Percentiles rank a stretch among this genome's conserved stretches.
phyloP scores from a whole-genome alignment of 2,797 vertebrate species.

The Paguma larvata region DNA sequence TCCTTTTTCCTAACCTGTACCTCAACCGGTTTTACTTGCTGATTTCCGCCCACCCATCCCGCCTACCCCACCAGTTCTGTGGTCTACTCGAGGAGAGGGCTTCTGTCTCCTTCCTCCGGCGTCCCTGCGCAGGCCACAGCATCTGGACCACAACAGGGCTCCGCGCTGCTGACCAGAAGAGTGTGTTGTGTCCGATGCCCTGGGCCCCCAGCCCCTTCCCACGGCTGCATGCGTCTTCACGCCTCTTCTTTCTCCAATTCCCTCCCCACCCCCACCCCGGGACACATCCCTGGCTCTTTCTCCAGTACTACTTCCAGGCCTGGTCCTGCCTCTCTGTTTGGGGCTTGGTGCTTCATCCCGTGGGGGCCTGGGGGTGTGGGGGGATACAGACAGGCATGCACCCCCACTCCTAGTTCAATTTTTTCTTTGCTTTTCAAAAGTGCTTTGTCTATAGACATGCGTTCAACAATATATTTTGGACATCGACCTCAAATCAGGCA shows the following conservation, averaged over 20 bases:
- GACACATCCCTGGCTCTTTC: neutral
- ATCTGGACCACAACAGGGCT: neutral
- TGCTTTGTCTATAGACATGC: neutral
- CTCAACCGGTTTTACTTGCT: neutral
- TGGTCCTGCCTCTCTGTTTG: neutral
- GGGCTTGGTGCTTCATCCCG: neutral
- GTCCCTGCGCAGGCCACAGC: neutral
- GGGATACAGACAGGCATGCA: neutral
- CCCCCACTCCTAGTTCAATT: neutral
- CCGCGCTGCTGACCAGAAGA: neutral
- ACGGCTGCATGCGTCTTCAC: fast-evolving
- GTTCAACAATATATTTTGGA: neutral
- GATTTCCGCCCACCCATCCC: neutral
- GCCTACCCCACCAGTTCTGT: neutral
- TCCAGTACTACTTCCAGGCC: neutral
- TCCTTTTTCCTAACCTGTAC: too few species aligned
- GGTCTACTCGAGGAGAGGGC: neutral
- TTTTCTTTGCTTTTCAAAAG: neutral
- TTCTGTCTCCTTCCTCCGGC: neutral
- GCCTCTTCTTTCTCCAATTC: neutral
- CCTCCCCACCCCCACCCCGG: fast-evolving
- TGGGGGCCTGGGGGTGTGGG: fast-evolving
- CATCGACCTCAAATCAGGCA: too few species aligned
- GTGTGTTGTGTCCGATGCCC: fast-evolving
- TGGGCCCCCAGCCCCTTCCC: fast-evolving